These are phyloP conservation scores for Drosophila longiperda DNA, from an alignment of 2,888 invertebrate species.

Conservation along the genomic window DNA sequence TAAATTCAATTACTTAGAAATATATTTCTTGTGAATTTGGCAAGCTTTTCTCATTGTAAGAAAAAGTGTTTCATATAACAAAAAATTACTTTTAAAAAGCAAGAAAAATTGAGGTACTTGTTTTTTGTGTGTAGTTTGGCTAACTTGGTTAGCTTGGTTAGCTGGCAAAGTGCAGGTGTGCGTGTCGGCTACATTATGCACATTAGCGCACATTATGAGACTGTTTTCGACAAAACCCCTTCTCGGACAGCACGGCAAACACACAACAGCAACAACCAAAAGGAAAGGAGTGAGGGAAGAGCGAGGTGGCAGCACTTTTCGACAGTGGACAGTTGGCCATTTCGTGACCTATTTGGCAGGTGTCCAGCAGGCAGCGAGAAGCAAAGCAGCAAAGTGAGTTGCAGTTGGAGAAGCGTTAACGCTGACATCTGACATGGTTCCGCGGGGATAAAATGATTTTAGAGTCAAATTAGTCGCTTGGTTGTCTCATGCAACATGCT, in stretches of 20 bases:
- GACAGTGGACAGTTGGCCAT: slow-evolving; percentile 49
- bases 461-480: slow-evolving; percentile 63
- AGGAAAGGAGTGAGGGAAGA: background rate
- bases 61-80: too few species aligned
- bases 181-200: slow-evolving; percentile 79
- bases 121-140: background rate
- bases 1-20: too few species aligned
- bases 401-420: slow-evolving; percentile 2
- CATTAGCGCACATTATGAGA: slow-evolving; percentile 80
- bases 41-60: too few species aligned
- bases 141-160: slow-evolving; percentile 22
- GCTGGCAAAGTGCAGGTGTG: slow-evolving; percentile 58
- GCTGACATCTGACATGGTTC: slow-evolving; percentile 35
- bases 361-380: slow-evolving; percentile 47
- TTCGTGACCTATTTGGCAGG: slow-evolving; percentile 73
- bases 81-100: too few species aligned
- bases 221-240: slow-evolving; percentile 51
- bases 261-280: slow-evolving; percentile 9
- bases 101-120: too few species aligned
- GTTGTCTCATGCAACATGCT: slow-evolving; percentile 22
- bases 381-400: slow-evolving; percentile 18
- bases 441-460: slow-evolving; percentile 50
- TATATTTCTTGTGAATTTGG: too few species aligned
- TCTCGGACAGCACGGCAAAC: slow-evolving; percentile 11
- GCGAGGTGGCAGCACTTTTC: slow-evolving; percentile 1